Evolutionary conservation across 2,797 vertebrate species (phyloP), one percentile per base, ranked within the genome.

Genomic region (Acrocephalus scirpaceus): DNA sequence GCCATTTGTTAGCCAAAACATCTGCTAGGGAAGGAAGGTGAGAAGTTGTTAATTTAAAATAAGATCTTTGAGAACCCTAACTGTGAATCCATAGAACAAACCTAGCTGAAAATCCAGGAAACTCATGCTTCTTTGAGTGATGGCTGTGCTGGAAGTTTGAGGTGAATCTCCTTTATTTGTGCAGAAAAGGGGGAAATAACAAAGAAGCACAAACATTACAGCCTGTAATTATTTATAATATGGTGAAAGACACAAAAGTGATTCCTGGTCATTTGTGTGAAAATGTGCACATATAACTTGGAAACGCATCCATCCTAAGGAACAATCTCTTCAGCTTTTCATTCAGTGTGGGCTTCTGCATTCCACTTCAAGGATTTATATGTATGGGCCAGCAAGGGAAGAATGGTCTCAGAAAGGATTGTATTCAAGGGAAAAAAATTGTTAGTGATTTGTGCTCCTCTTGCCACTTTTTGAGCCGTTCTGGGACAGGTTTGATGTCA

Each of bases 11-110:
- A 92, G 79, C 73, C 79, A 54, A 77, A 86, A 66, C 5, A 67
- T 94, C 91, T 95, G 77, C 71, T 85, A 70, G 76, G 56, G 62
- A 80, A 92, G 71, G 86, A 72, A 94, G 80, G 90, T 78, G 88
- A 92, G 90, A 93, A 88, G 87, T 62, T 85, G 75, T 73, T 95
- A 86, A 92, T 90, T 96, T 95, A 83, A 86, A 92, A 74, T 54
- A 38, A 69, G 66, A n/a, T 77, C 84, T 83, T 81, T 57, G 74
- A 82, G 80, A 84, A 44, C 51, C 48, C 34, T 70, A 79, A 38
- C 60, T 82, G 83, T 74, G 93, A 94, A 84, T 82, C 50, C 2
- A 0, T 50, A 48, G 64, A 91, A 60, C 16, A 84, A 93, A 66
- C 42, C 36, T 73, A 67, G 48, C 29, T 67, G 53, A 79, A 92